Conservation (phyloP, 1,140 invertebrate genomes). For the Pogonomyrmex californicus region DNA sequence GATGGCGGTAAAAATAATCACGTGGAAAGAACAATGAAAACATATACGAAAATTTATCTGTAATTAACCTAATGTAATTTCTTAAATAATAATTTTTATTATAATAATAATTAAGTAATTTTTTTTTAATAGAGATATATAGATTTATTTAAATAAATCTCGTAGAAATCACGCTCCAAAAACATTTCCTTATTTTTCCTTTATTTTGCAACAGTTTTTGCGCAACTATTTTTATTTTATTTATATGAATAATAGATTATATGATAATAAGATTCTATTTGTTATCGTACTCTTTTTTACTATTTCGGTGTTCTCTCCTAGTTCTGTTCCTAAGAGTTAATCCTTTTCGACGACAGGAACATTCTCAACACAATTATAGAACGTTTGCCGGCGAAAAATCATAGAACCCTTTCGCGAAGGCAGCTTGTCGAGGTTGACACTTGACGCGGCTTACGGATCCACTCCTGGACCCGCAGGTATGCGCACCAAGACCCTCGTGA, state of each 20-base stretch:
- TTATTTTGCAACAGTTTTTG: not conserved
- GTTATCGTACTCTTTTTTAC: not conserved
- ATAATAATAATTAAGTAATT: too few relatives aligned
- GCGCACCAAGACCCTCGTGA: not conserved
- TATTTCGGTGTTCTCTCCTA: not conserved
- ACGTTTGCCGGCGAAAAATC: slow-evolving; percentile 16
- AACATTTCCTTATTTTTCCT: not conserved
- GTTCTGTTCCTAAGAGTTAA: not conserved
- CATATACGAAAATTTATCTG: not conserved
- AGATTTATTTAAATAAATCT: not conserved
- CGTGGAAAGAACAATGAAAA: not conserved
- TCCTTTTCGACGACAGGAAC: slow-evolving; percentile 27
- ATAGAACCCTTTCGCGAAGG: slow-evolving; percentile 47
- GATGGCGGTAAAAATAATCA: not conserved
- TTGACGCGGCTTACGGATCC: slow-evolving; percentile 47
- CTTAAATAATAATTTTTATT: too few relatives aligned
- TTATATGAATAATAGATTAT: not conserved
- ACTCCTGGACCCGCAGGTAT: slow-evolving; percentile 46
- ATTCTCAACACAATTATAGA: not conserved
- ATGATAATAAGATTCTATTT: not conserved
- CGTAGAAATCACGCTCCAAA: not conserved
- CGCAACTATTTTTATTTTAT: not conserved
- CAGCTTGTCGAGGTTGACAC: slow-evolving; percentile 28
- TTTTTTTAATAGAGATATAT: not conserved
- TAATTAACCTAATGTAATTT: not conserved